Evolutionary conservation across 2,797 vertebrate genomes (phyloP).

Genomic region (Steatocranus sp.): DNA sequence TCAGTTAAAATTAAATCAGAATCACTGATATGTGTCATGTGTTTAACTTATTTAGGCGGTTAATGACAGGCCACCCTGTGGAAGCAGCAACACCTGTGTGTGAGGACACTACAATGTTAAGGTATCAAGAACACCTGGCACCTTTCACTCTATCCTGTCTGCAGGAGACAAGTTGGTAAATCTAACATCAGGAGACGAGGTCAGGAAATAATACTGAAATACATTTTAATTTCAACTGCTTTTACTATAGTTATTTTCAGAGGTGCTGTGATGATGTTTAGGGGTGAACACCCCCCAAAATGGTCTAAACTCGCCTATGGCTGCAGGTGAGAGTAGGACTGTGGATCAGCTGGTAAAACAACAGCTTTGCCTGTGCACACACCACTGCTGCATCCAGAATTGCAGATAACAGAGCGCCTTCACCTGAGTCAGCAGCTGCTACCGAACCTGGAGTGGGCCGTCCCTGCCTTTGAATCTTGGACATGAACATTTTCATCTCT

Average conservation of each 20-base stretch:
- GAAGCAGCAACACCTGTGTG: fast-evolving
- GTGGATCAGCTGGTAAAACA: neutral
- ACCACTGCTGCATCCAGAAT: neutral
- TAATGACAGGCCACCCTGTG: neutral
- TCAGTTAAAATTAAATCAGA: neutral
- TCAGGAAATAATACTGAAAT: neutral
- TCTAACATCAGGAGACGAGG: neutral
- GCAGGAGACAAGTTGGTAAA: neutral
- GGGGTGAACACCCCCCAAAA: neutral
- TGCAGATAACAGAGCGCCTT: neutral
- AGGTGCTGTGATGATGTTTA: neutral
- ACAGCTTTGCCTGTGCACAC: neutral
- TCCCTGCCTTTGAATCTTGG: neutral
- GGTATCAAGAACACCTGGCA: neutral
- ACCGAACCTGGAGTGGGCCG: neutral
- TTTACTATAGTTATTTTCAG: neutral
- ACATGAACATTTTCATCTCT: neutral
- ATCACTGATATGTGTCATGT: neutral
- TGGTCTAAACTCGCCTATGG: neutral
- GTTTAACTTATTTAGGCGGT: neutral
- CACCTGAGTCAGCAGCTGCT: neutral
- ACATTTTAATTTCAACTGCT: neutral
- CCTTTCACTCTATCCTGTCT: neutral
- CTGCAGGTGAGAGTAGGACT: neutral
- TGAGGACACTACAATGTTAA: neutral